Percentiles rank a stretch among this genome's conserved stretches.
Evolutionary conservation across 2,888 invertebrate genomes (phyloP).

Genomic region (Amphipoea oculea): DNA sequence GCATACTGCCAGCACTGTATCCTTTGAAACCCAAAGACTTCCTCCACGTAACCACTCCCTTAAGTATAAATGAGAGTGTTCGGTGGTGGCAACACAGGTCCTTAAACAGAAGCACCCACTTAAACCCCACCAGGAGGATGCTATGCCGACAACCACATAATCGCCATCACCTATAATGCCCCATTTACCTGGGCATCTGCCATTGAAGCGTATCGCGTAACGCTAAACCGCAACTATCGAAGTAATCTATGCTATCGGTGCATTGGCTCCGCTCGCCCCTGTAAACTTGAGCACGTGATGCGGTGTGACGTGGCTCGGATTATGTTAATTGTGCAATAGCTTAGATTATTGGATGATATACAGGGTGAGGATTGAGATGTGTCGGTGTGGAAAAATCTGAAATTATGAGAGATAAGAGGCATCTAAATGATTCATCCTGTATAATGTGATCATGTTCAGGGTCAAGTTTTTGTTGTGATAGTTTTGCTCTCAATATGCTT

Average conservation of each 20-base stretch:
- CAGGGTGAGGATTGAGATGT: background rate
- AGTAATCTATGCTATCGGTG: conserved; percentile 47
- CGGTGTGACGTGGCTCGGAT: conserved; percentile 25
- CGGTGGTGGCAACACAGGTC: background rate
- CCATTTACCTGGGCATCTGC: conserved; percentile 45
- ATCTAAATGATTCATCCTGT: background rate
- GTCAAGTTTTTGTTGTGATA: conserved; percentile 8
- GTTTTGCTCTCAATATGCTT: background rate
- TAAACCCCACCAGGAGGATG: background rate
- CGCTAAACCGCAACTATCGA: conserved; percentile 65
- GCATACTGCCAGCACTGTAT: background rate
- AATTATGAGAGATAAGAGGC: background rate
- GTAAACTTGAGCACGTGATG: conserved; percentile 54
- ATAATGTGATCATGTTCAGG: background rate
- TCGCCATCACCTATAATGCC: conserved; percentile 49
- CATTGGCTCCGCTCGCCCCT: conserved; percentile 51
- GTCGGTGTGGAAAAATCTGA: background rate
- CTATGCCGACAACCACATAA: conserved; percentile 40
- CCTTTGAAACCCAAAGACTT: background rate
- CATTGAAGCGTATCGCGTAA: conserved; percentile 59
- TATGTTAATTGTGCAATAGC: conserved; percentile 41
- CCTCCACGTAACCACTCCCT: background rate
- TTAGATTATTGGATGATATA: conserved; percentile 26
- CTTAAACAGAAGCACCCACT: conserved; percentile 23
- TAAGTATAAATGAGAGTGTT: background rate